Evolutionary conservation across 2,888 invertebrate species (phyloP).

Genomic region (Netelia fuscicornis): DNA sequence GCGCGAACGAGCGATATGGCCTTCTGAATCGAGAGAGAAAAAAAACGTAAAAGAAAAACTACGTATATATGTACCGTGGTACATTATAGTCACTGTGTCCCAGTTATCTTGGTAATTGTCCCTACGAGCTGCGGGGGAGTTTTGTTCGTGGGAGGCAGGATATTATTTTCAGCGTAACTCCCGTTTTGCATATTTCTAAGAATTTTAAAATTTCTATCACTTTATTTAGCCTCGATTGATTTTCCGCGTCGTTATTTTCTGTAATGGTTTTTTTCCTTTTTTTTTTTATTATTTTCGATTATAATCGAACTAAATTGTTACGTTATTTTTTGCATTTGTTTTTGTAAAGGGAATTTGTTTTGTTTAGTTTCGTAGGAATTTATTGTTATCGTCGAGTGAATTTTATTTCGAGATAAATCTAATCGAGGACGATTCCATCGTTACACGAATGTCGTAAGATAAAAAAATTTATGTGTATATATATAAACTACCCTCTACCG

Average conservation of each 20-base stretch:
- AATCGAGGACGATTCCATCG: too few species aligned
- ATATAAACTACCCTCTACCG: conserved; percentile 37
- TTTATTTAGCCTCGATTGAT: background rate
- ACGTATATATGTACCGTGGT: background rate
- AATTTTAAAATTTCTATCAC: background rate
- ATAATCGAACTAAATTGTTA: background rate
- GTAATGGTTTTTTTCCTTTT: background rate
- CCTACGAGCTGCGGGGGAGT: conserved; percentile 3
- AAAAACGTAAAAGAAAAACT: conserved; percentile 1
- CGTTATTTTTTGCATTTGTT: too few species aligned
- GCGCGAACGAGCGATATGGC: conserved; percentile 56
- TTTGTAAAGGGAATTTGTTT: too few species aligned
- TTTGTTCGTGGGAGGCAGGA: conserved; percentile 13
- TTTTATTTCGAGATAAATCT: too few species aligned
- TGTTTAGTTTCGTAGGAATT: too few species aligned
- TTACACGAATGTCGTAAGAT: too few species aligned
- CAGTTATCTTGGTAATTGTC: conserved; percentile 35
- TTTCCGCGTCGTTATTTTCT: background rate
- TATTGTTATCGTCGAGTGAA: too few species aligned
- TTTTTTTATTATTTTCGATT: background rate
- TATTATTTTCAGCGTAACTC: background rate
- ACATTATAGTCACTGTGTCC: conserved; percentile 4
- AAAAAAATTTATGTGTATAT: too few species aligned
- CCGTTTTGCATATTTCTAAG: conserved; percentile 15
- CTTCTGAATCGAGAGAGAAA: conserved; percentile 37